Conservation (phyloP, 2,797 vertebrate genomes). For the Gila robusta region DNA sequence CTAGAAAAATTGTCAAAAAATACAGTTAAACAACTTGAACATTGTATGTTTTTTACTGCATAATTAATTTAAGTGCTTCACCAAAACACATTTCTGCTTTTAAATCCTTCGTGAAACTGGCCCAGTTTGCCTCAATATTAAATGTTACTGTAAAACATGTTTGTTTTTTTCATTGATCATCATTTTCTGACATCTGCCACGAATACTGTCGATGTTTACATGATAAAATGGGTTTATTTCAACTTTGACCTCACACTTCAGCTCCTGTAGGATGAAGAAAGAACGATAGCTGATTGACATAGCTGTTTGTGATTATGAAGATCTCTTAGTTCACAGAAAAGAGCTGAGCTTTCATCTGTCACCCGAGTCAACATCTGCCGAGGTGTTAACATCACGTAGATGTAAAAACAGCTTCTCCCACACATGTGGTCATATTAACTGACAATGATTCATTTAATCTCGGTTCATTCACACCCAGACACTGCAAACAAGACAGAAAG, state of each 20-base stretch:
- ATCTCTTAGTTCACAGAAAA: constrained; percentile 35
- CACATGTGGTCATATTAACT: constrained; percentile 33
- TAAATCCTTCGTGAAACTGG: not conserved
- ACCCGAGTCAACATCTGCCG: constrained; percentile 27
- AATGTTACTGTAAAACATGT: not conserved
- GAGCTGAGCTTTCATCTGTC: constrained; percentile 37
- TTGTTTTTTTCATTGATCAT: not conserved
- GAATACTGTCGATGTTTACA: not conserved
- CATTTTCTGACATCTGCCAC: constrained; percentile 22
- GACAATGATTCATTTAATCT: constrained; percentile 33
- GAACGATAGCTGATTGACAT: constrained; percentile 3
- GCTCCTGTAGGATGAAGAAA: constrained; percentile 22
- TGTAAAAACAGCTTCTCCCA: constrained; percentile 28
- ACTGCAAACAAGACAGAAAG: constrained; percentile 20
- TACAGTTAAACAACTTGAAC: not conserved
- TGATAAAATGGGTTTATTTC: constrained; percentile 10
- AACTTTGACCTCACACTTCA: constrained; percentile 34
- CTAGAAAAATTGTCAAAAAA: not conserved
- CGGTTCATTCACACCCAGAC: not conserved
- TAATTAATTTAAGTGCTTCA: not conserved
- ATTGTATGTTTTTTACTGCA: not conserved
- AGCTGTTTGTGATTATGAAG: constrained; percentile 17
- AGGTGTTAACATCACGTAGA: constrained; percentile 28
- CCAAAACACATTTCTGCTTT: constrained; percentile 5
- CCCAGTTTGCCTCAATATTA: not conserved